Conservation (phyloP, 2,888 invertebrate genomes). For the Atrina japonica region DNA sequence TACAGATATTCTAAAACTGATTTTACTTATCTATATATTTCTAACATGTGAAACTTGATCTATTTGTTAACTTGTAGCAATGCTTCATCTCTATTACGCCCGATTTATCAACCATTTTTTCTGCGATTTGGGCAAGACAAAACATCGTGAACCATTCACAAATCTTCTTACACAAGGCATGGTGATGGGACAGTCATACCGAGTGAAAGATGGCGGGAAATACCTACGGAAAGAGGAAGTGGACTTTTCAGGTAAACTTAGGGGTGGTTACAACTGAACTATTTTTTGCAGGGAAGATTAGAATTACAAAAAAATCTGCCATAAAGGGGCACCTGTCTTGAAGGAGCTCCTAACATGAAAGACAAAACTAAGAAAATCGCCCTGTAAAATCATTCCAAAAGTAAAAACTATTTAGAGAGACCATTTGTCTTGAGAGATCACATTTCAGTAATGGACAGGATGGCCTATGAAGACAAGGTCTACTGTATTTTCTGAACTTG, state of each 20-base stretch:
- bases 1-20: too few relatives aligned
- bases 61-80: slow-evolving; percentile 84
- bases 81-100: slow-evolving; percentile 97
- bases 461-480: too few relatives aligned
- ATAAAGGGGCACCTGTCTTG: neutral
- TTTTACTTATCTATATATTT: too few relatives aligned
- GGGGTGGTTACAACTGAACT: neutral
- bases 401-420: too few relatives aligned
- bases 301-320: too few relatives aligned
- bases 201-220: slow-evolving; percentile 86
- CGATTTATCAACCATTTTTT: slow-evolving; percentile 95
- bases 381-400: too few relatives aligned
- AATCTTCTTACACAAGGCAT: slow-evolving; percentile 97
- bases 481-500: too few relatives aligned
- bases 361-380: too few relatives aligned
- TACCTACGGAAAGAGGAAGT: slow-evolving; percentile 88
- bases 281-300: too few relatives aligned
- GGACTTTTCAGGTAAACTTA: slow-evolving; percentile 75
- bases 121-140: slow-evolving; percentile 88
- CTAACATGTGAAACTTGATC: too few relatives aligned
- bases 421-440: too few relatives aligned
- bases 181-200: slow-evolving; percentile 81
- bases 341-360: neutral
- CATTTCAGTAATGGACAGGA: too few relatives aligned
- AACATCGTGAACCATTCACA: slow-evolving; percentile 92